Base-by-base conservation (phyloP, 92 coral and sea anemone genomes). In the Pocillopora meandrina region DNA sequence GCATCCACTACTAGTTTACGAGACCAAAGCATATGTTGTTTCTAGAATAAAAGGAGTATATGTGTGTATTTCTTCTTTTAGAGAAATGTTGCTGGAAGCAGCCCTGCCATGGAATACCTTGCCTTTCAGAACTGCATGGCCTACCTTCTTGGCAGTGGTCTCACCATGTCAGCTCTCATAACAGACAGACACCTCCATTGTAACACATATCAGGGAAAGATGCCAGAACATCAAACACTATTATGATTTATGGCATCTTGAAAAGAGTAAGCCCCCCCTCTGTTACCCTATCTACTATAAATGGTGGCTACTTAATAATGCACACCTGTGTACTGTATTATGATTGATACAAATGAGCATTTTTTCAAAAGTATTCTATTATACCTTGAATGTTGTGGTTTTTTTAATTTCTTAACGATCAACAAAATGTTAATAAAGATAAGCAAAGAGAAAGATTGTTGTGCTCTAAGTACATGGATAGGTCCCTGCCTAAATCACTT, bases 71-170 rank as follows among this genome's bases (percentile, higher is more conserved):
- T 80, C 49, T 81, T 49, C 82, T 91, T 77, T 58, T 65, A 88
- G 94, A 85, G 90, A 68, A 88, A 88, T 81, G 87, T 71, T 31
- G 92, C 92, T 20, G 90, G 94, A 56, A 91, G 82, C 67, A 87
- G 91, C 55, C 75, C 85, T 71, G 88, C 84, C 21, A 90, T 90
- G 90, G 93, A 86, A 85, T 87, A 69, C 63, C 67, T 84, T 31
- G 91, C 84, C 18, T 91, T 91, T 74, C 65, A 91, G 73, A 88
- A 88, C 20, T 91, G 92, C 75, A 84, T 91, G 91, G 60, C 67
- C n/a, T 91, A 75, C 49, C 89, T 91, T 15, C 75, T 91, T 71
- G 94, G 91, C 20, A 72, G 85, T 87, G 89, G 94, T 55, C 76
- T 88, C 14, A 36, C 61, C 21, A 90, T 83, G 67, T 72, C 79